phyloP scores from a whole-genome alignment of 2,888 invertebrate genomes.

The Nipponacmea schrenckii region DNA sequence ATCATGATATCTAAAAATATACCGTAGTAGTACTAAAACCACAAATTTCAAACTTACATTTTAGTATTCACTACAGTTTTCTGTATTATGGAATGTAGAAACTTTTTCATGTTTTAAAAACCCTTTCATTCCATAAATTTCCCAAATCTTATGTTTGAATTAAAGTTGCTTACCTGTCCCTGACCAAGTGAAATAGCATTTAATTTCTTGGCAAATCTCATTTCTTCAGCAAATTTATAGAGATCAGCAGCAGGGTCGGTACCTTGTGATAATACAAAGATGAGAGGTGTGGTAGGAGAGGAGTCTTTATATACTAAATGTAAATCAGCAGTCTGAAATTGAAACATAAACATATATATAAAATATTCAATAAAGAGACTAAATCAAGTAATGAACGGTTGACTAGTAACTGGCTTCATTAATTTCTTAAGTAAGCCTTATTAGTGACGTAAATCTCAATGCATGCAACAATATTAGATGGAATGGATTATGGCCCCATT shows the following conservation, averaged over 20 bases:
- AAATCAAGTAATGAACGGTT: neutral
- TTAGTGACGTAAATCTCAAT: no score
- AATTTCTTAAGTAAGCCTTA: no score
- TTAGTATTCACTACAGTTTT: no score
- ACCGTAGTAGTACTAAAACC: no score
- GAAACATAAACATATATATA: neutral
- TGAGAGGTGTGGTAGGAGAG: constrained; percentile 68
- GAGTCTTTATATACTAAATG: constrained; percentile 68
- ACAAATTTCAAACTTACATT: no score
- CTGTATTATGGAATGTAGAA: no score
- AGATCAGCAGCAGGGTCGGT: constrained; percentile 70
- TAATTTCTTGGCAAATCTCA: constrained; percentile 73
- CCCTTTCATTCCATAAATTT: no score
- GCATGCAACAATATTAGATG: no score
- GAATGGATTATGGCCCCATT: no score
- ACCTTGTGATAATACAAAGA: constrained; percentile 69
- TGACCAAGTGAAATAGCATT: constrained; percentile 88
- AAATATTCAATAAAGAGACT: neutral
- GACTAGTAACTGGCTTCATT: neutral
- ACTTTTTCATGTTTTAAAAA: no score
- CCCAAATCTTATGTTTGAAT: no score
- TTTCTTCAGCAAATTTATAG: constrained; percentile 70
- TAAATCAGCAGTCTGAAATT: constrained; percentile 65
- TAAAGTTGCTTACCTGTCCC: constrained; percentile 74
- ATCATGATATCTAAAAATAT: no score